Evolutionary conservation across 2,888 invertebrate genomes (phyloP), one percentile per base, ranked within the genome.

Genomic region (Myathropa florea): DNA sequence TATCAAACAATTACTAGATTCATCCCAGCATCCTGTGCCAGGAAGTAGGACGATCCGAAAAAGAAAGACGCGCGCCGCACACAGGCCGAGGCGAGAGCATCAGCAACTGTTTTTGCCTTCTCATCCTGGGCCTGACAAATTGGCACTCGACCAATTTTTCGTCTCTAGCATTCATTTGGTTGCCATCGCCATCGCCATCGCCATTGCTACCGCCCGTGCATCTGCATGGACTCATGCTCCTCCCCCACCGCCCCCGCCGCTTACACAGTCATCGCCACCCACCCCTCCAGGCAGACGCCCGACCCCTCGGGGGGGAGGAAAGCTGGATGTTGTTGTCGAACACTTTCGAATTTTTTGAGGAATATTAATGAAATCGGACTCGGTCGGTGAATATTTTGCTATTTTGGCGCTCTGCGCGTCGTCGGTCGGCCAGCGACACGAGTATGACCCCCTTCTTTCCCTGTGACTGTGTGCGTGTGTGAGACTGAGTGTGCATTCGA

Each of bases 1-100:
- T 85, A 85, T 85, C 81, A 85, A 85, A 85, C 85, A 85, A 85
- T 85, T 82, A 85, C 82, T 82, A 82, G 75, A 80, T 80, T 80
- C 71, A 71, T 57, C 55, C 75, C 75, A 71, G 12, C 21, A 71
- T 78, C 77, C 77, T 65, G 64, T 64, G 81, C 81, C 81, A 81
- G 67, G 4, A 72, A 64, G 59, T 57, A 73, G 77, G 68, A 60
- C 57, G 59, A 33, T 33, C 67, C 46, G 64, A 68, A 26, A 68
- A 26, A 70, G 26, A 36, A 68, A 65, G 53, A 39, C 24, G 4
- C 7, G n/a, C 59, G 14, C 23, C 12, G 0, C 57, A 1, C 24
- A 3, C 26, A 55, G 59, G 28, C 18, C 36, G 18, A 55, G 9
- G 76, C 33, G 55, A 26, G 24, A 67, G 67, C n/a, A 70, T 46